These are phyloP conservation scores for Mesembrinibis cayennensis DNA, from an alignment of 2,113 vertebrate species.

Conservation along the genomic window DNA sequence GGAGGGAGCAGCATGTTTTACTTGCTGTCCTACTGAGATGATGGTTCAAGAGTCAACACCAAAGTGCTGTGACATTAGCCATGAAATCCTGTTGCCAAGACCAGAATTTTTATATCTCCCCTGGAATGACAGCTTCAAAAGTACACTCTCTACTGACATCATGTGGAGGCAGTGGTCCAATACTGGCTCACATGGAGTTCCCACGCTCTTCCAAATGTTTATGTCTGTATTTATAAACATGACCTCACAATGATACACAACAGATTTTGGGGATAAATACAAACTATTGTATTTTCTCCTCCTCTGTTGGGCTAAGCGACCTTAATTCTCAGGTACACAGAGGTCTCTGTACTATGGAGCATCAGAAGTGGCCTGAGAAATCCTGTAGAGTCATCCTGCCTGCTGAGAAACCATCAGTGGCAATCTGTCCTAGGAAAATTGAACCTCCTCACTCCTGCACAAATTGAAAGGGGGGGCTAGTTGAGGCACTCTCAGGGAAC, in stretches of 20 bases:
- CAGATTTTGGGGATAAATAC: not conserved
- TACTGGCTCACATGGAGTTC: not conserved
- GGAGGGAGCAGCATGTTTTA: not conserved
- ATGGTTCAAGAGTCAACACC: not conserved
- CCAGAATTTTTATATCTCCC: not conserved
- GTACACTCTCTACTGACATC: constrained; percentile 30
- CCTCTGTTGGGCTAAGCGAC: not conserved
- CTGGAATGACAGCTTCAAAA: not conserved
- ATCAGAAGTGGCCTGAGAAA: not conserved
- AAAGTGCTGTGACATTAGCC: not conserved
- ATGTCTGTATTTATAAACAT: not conserved
- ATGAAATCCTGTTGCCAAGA: not conserved
- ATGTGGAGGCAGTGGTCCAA: not conserved
- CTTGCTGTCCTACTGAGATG: not conserved
- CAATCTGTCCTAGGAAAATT: not conserved
- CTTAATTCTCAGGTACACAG: not conserved
- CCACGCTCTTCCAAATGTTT: not conserved
- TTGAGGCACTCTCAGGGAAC: not conserved
- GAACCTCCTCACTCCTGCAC: not conserved
- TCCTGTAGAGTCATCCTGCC: not conserved
- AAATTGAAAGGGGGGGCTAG: accelerated
- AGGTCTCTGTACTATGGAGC: not conserved
- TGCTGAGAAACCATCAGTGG: not conserved
- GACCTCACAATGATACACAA: not conserved
- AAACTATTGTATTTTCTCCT: not conserved